A percentile compares a stretch with the other conserved stretches of the same genome.
These are phyloP conservation scores for Lepidurus couesii DNA, from an alignment of 1,140 invertebrate species.

Conservation along the genomic window DNA sequence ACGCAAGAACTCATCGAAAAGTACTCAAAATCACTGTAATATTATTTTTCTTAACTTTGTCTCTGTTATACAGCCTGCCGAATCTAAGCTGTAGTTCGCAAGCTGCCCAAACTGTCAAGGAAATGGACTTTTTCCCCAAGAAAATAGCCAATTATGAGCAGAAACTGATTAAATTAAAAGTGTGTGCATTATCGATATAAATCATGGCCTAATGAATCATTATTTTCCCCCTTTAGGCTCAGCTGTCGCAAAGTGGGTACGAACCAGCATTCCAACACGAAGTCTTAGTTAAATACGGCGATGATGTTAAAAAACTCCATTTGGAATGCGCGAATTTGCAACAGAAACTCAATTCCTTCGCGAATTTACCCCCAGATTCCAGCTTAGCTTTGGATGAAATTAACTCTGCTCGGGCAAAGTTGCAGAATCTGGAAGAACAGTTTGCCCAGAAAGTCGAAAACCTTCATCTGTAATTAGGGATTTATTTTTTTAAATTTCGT, in stretches of 20 bases:
- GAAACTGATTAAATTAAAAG: neutral
- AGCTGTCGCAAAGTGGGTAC: neutral
- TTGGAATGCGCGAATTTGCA: neutral
- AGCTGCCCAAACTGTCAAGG: neutral
- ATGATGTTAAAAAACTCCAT: neutral
- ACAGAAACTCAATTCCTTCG: neutral
- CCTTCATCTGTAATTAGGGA: neutral
- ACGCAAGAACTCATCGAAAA: neutral
- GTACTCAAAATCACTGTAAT: neutral
- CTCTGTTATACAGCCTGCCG: neutral
- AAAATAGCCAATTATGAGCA: neutral
- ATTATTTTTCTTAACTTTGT: neutral
- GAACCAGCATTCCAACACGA: neutral
- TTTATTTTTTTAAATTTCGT: neutral
- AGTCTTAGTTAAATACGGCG: neutral
- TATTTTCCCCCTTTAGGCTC: neutral
- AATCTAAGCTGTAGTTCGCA: neutral
- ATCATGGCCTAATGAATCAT: neutral
- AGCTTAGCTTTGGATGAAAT: constrained; percentile 5
- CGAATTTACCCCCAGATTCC: neutral
- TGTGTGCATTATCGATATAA: neutral
- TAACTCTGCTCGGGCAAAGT: neutral
- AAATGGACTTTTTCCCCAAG: neutral
- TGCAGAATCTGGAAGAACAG: neutral
- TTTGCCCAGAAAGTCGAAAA: neutral